phyloP scores from a whole-genome alignment of 2,113 vertebrate species.

The Paralichthys olivaceus region DNA sequence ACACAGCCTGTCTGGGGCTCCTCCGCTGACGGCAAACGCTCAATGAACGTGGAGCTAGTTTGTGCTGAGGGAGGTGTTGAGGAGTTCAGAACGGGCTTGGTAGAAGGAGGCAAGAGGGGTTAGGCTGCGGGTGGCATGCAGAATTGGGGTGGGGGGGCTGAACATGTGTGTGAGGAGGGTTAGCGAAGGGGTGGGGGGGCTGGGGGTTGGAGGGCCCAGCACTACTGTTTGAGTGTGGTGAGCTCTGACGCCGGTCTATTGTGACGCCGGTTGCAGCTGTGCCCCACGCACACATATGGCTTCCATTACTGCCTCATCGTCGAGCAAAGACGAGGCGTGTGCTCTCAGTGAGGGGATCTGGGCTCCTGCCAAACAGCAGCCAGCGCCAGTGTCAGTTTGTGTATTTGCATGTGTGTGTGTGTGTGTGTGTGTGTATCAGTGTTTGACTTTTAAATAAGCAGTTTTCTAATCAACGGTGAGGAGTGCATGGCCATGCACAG shows the following conservation, averaged over 20 bases:
- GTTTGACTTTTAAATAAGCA: slow-evolving; percentile 59
- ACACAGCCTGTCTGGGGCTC: slow-evolving; percentile 12
- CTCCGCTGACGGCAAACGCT: slow-evolving; percentile 6
- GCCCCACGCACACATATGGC: slow-evolving; percentile 69
- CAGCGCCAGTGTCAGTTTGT: slow-evolving; percentile 63
- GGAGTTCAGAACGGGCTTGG: background rate
- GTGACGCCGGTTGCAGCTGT: slow-evolving; percentile 74
- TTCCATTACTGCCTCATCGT: slow-evolving; percentile 71
- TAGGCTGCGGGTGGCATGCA: slow-evolving; percentile 33
- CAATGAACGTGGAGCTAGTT: slow-evolving; percentile 43
- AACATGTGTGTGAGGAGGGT: slow-evolving; percentile 2
- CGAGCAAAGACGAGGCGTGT: slow-evolving; percentile 62
- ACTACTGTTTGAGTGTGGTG: slow-evolving; percentile 71
- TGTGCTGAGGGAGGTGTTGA: slow-evolving; percentile 26
- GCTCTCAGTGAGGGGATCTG: slow-evolving; percentile 64
- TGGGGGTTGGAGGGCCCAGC: slow-evolving; percentile 27
- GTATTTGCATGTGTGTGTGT: slow-evolving; percentile 8
- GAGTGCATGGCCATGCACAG: slow-evolving; percentile 14
- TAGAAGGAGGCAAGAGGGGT: background rate
- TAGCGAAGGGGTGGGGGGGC: slow-evolving; percentile 16
- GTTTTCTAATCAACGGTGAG: slow-evolving; percentile 57
- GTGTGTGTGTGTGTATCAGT: slow-evolving; percentile 24
- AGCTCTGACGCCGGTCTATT: slow-evolving; percentile 72
- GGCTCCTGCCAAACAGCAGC: slow-evolving; percentile 75
- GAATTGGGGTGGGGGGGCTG: background rate